These are phyloP conservation scores for Cephalophus harveyi DNA, from an alignment of 2,113 vertebrate species.

Conservation along the genomic window DNA sequence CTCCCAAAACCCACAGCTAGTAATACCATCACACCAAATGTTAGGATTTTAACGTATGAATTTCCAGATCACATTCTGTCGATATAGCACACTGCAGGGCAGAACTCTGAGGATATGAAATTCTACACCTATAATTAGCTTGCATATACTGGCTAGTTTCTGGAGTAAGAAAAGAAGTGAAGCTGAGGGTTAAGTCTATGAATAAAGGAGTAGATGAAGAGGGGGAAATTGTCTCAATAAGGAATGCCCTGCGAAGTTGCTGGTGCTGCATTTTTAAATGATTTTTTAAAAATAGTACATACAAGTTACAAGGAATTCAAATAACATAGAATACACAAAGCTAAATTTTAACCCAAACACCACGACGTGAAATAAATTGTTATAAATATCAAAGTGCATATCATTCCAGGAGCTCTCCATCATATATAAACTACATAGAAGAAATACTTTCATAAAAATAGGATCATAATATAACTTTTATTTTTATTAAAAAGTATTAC, in stretches of 20 bases:
- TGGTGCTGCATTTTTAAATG: not conserved
- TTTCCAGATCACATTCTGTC: not conserved
- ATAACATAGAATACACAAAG: not conserved
- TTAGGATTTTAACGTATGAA: not conserved
- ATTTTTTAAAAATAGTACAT: not conserved
- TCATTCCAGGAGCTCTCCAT: not conserved
- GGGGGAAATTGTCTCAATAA: not conserved
- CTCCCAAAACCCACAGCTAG: not conserved
- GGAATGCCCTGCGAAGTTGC: not conserved
- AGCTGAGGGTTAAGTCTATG: not conserved
- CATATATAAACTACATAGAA: not conserved
- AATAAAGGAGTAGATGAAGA: not conserved
- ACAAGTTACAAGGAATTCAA: conserved; percentile 9
- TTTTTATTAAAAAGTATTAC: conserved; percentile 51
- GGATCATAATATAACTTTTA: conserved; percentile 28
- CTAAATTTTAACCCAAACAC: not conserved
- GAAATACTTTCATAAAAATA: conserved; percentile 40
- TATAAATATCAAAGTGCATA: conserved; percentile 28
- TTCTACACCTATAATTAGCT: not conserved
- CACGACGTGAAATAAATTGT: conserved; percentile 19
- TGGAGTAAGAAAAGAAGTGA: not conserved
- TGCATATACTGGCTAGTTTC: not conserved
- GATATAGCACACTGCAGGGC: not conserved
- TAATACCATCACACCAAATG: not conserved
- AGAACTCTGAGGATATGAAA: not conserved